Base-by-base conservation (phyloP, 1,140 invertebrate genomes). In the Drosophila kanapiae region DNA sequence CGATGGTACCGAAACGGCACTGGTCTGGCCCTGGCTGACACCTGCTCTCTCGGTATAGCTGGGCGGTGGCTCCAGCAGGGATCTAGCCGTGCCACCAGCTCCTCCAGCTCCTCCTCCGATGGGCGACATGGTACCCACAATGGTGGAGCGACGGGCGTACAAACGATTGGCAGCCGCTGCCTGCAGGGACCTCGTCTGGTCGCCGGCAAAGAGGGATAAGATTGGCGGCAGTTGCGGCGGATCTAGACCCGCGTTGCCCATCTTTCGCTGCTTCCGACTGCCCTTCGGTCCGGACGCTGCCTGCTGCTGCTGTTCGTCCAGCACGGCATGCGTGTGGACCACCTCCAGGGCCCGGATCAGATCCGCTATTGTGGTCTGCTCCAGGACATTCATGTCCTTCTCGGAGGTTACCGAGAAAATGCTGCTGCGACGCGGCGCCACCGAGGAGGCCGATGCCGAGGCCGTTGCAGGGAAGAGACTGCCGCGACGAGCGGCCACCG, bases 361-460 rank as follows among this genome's bases (percentile, higher is more conserved):
- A 92, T 97, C 96, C 4, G 96, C 96, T 11, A 97, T 93, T 18
- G 95, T 96, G 1, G 96, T 97, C 79, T 96, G 95, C 93, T 97
- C 96, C 45, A 96, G 92, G 27, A 97, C 93, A 23, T 95, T 94
- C 75, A 95, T 82, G n/a, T 92, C 87, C 75, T 95, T 93, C 59
- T 94, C 93, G 4, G 93, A 91, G 62, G 94, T 93, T 23, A 94
- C 93, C 48, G 94, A 94, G 59, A 95, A 95, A 23, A 94, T 81
- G 70, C 94, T 95, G 3, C 91, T 92, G 51, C 94, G 93, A 38
- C 94, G 82, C 6, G 91, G 82, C 23, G 63, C 56, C 51, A 78
- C 54, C 56, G 79, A 68, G 1, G 49, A 67, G 40, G 16, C 70
- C 13, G 57, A 88, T 45, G 48, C 63, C 40, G 11, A 14, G 33